Base-by-base conservation (phyloP, 23 tunicate genomes). In the Clavelina lepadiformis region DNA sequence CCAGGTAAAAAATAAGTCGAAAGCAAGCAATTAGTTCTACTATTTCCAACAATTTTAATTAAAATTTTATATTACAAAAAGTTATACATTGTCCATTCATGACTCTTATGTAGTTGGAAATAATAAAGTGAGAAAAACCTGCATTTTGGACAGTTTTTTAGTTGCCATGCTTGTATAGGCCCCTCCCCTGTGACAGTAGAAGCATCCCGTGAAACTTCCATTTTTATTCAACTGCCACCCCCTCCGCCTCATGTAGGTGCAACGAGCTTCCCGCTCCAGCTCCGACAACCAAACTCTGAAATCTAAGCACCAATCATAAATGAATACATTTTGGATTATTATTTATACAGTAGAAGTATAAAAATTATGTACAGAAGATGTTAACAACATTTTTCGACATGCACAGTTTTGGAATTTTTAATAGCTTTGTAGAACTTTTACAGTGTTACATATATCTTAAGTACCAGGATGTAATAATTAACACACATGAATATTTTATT, bases 171-270 rank as follows among this genome's bases (percentile, higher is more conserved):
- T 88, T 6, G 75, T 74, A 41, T 88, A 88, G 0, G 75, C 59
- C 24, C 96, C 96, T 26, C 96, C 96, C 22, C 96, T 46, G 50
- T 88, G 71, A 36, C 96, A 88, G 61, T 88, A 88, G 44, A 32
- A 88, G 30, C 96, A 80, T 1, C 78, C 73, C 20, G 82, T 88
- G 27, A 38, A 28, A 20, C 84, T 76, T 68, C 87, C 96, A 44
- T 75, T 80, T 47, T 88, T 88, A 32, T 88, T 88, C 21, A 5
- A 52, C 53, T 88, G 96, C 96, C 96, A 88, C 1, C 96, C 96
- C 56, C 96, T 50, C 37, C 96, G 46, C 38, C 96, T 55, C 87
- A 80, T 88, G 69, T 50, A 88, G 11, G 88, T 61, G 47, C 96
- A 88, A 18, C 79, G 34, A 5, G 78, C 74, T 61, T 88, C 81